These are phyloP conservation scores for Thamnaconus septentrionalis DNA, from an alignment of 2,113 vertebrate genomes.

Conservation along the genomic window DNA sequence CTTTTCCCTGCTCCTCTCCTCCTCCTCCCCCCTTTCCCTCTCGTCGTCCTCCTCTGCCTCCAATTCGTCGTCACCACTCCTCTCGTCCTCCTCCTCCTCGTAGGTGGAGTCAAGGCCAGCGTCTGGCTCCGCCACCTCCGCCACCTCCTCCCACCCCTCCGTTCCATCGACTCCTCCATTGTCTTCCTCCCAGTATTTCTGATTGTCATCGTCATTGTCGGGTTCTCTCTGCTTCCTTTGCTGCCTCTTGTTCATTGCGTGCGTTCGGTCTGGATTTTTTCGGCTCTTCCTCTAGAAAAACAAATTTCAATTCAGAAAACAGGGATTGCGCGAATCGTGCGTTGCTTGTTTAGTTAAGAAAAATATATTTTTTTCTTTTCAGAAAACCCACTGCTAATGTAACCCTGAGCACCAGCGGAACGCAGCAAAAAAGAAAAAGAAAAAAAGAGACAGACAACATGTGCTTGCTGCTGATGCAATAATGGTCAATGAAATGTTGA, in stretches of 20 bases:
- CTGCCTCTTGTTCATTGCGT: background rate
- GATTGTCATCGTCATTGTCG: constrained; percentile 18
- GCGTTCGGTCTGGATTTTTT: constrained; percentile 23
- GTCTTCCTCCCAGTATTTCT: constrained; percentile 15
- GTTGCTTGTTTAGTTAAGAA: too few species aligned
- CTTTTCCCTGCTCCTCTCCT: constrained; percentile 7
- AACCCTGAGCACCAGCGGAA: too few species aligned
- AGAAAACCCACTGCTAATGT: too few species aligned
- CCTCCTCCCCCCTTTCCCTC: constrained; percentile 48
- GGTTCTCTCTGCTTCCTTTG: constrained; percentile 9
- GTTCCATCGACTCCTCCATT: background rate
- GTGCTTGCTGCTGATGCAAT: too few species aligned
- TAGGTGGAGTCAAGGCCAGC: constrained; percentile 27
- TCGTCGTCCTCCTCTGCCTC: constrained; percentile 60
- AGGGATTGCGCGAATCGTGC: too few species aligned
- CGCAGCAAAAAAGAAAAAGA: too few species aligned
- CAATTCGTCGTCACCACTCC: constrained; percentile 61
- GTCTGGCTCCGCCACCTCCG: constrained; percentile 5
- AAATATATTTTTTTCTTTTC: too few species aligned
- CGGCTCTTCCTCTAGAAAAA: constrained; percentile 47
- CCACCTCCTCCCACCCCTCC: background rate
- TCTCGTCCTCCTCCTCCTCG: constrained; percentile 62
- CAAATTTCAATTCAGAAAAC: too few species aligned
- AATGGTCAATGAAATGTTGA: too few species aligned
- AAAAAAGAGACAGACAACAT: too few species aligned